Evolutionary conservation across 2,888 invertebrate species (phyloP).

Genomic region (Drosophila anomalata): DNA sequence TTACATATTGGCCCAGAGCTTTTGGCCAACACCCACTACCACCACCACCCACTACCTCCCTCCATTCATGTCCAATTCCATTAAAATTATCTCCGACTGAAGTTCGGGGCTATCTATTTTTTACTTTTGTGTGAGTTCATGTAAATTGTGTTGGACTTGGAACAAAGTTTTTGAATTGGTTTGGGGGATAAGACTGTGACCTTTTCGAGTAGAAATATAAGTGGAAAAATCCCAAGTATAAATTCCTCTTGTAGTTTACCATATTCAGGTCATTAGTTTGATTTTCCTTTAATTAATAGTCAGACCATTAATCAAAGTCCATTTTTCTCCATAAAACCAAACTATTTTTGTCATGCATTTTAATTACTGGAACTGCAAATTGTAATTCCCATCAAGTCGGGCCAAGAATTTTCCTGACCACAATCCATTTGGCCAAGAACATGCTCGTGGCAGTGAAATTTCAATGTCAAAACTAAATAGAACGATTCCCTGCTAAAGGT

Average conservation of each 20-base stretch:
- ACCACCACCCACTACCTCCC: no score
- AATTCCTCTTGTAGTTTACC: no score
- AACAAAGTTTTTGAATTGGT: not conserved
- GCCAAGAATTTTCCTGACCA: not conserved
- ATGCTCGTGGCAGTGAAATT: conserved; percentile 35
- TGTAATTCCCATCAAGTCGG: not conserved
- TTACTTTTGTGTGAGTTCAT: not conserved
- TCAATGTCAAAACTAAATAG: conserved; percentile 37
- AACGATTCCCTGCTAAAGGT: conserved; percentile 21
- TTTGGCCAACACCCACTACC: not conserved
- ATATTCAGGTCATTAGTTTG: no score
- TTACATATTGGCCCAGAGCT: conserved; percentile 39
- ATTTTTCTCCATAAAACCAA: not conserved
- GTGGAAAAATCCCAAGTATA: not conserved
- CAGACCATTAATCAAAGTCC: conserved; percentile 6
- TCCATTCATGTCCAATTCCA: conserved; percentile 19
- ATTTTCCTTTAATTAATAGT: not conserved
- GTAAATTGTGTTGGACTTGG: conserved; percentile 1
- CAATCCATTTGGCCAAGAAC: conserved; percentile 6
- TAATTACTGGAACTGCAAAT: not conserved
- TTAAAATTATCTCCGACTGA: conserved; percentile 33
- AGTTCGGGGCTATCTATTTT: conserved; percentile 15
- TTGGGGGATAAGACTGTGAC: not conserved
- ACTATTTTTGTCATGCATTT: conserved; percentile 2
- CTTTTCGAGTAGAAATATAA: not conserved